Percentiles rank a stretch among this genome's conserved stretches.
Evolutionary conservation across 2,797 vertebrate species (phyloP).

Genomic region (Anas bahamensis): DNA sequence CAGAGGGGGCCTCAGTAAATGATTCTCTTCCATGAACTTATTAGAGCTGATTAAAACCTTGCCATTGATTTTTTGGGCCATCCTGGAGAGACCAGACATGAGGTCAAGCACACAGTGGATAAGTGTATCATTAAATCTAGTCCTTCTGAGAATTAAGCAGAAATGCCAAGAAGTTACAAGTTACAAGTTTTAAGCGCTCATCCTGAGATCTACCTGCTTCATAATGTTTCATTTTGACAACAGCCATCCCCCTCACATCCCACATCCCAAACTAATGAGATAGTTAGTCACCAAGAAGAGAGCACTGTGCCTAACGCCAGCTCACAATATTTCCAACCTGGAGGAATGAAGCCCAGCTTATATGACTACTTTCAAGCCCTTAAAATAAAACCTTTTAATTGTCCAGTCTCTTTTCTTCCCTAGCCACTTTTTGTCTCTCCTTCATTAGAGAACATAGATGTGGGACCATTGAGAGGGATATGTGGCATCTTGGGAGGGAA

Average conservation of each 20-base stretch:
- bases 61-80: conserved; percentile 18
- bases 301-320: neutral
- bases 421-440: neutral
- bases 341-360: neutral
- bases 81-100: neutral
- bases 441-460: neutral
- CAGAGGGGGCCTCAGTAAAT: neutral
- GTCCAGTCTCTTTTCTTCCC: neutral
- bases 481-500: neutral
- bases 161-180: conserved; percentile 2
- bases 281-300: conserved; percentile 6
- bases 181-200: neutral
- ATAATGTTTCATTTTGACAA: conserved; percentile 41
- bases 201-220: conserved; percentile 10
- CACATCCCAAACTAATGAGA: conserved; percentile 21
- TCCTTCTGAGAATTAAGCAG: neutral
- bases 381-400: neutral
- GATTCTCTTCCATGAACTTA: neutral
- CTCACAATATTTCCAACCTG: neutral
- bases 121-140: conserved; percentile 16
- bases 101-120: conserved; percentile 18
- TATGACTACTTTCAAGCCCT: neutral
- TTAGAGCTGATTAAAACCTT: conserved; percentile 33
- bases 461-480: neutral
- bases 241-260: conserved; percentile 12